phyloP scores from a whole-genome alignment of 2,888 invertebrate genomes.

The Peribatodes rhomboidaria region DNA sequence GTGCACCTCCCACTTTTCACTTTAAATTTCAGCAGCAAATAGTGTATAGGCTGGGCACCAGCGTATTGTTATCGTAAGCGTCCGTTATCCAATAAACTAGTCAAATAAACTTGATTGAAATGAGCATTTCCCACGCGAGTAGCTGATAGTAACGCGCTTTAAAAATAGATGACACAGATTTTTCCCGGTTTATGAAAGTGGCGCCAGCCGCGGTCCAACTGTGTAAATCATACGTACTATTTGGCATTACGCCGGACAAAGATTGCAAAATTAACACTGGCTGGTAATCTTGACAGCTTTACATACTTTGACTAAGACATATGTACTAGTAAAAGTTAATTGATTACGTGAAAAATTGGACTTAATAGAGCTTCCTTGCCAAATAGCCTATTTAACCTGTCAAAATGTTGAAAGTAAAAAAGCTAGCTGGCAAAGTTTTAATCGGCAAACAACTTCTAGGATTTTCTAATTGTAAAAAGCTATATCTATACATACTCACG shows the following conservation, averaged over 20 bases:
- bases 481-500: not conserved
- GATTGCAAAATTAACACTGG: constrained; percentile 47
- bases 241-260: constrained; percentile 75
- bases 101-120: constrained; percentile 45
- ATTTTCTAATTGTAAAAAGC: not conserved
- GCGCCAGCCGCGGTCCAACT: constrained; percentile 66
- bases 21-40: constrained; percentile 29
- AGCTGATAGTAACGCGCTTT: constrained; percentile 53
- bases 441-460: not conserved
- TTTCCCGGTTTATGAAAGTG: constrained; percentile 67
- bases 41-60: constrained; percentile 27
- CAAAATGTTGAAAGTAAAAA: not conserved
- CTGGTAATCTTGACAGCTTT: constrained; percentile 24
- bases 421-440: too few relatives aligned
- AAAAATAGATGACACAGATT: constrained; percentile 68
- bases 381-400: not conserved
- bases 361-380: constrained; percentile 1
- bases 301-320: constrained; percentile 3
- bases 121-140: constrained; percentile 43
- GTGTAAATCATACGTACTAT: constrained; percentile 74
- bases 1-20: not conserved
- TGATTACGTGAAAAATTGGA: not conserved
- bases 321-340: not conserved
- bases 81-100: constrained; percentile 40
- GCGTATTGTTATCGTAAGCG: not conserved